Conservation (phyloP, 2,797 vertebrate genomes). For the Pangasius larnaudii region DNA sequence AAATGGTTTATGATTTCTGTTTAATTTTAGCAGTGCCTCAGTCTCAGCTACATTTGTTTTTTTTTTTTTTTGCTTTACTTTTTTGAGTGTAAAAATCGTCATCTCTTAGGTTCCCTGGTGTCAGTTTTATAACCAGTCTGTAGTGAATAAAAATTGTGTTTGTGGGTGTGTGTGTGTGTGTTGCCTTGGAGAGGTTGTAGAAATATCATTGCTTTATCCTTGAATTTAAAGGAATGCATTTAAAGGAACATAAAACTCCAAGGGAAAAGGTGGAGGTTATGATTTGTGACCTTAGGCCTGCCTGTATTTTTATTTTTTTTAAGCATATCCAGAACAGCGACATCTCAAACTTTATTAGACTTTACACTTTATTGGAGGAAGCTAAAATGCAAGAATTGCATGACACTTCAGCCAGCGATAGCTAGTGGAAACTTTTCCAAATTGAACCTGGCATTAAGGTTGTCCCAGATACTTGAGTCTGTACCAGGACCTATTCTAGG, state of each 20-base stretch:
- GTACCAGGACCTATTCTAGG: not conserved
- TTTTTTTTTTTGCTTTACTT: not conserved
- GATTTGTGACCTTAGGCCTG: not conserved
- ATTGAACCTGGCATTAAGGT: not conserved
- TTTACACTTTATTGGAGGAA: not conserved
- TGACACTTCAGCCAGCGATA: not conserved
- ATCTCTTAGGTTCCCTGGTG: not conserved
- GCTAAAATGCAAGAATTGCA: not conserved
- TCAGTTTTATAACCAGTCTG: not conserved
- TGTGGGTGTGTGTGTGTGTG: not conserved
- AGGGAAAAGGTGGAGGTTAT: not conserved
- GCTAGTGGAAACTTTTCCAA: not conserved
- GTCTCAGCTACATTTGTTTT: not conserved
- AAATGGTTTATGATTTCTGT: not conserved
- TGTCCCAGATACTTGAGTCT: not conserved
- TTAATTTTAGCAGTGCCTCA: not conserved
- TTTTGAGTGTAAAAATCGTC: not conserved
- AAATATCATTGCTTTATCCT: slow-evolving; percentile 3
- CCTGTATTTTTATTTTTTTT: not conserved
- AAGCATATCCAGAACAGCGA: not conserved
- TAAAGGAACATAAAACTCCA: not conserved
- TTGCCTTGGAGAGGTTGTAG: not conserved
- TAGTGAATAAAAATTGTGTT: not conserved
- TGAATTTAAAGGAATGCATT: slow-evolving; percentile 6
- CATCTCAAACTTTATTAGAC: not conserved